Evolutionary conservation across 2,888 invertebrate genomes (phyloP).

Genomic region (Chymomyza fuscimana): DNA sequence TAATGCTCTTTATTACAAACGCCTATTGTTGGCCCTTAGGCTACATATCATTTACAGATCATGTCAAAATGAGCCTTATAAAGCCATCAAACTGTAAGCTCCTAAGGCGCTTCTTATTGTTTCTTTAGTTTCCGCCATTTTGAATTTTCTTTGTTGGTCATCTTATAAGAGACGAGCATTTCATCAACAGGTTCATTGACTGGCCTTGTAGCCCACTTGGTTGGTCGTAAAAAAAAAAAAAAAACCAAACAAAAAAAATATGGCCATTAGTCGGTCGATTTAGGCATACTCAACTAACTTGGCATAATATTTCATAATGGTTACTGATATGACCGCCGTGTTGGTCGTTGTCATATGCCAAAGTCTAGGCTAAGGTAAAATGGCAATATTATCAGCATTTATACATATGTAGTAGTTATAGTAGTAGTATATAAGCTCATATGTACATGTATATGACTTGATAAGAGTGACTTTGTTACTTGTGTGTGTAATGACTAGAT

Average conservation of each 20-base stretch:
- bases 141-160: not conserved
- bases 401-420: not conserved
- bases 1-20: not conserved
- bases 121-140: not conserved
- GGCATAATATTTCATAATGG: not conserved
- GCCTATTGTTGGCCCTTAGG: not conserved
- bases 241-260: not conserved
- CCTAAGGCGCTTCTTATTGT: not conserved
- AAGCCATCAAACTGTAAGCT: not conserved
- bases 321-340: not conserved
- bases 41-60: not conserved
- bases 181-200: not conserved
- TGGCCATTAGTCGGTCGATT: not conserved
- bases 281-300: not conserved
- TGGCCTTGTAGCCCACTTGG: not conserved
- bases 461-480: not conserved
- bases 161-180: no score
- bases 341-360: not conserved
- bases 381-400: conserved; percentile 13
- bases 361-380: not conserved
- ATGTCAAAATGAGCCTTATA: not conserved
- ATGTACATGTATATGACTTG: not conserved
- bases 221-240: not conserved
- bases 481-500: conserved; percentile 62
- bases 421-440: no score